Base-by-base conservation (phyloP, 2,113 vertebrate genomes). In the Carassius carassius region DNA sequence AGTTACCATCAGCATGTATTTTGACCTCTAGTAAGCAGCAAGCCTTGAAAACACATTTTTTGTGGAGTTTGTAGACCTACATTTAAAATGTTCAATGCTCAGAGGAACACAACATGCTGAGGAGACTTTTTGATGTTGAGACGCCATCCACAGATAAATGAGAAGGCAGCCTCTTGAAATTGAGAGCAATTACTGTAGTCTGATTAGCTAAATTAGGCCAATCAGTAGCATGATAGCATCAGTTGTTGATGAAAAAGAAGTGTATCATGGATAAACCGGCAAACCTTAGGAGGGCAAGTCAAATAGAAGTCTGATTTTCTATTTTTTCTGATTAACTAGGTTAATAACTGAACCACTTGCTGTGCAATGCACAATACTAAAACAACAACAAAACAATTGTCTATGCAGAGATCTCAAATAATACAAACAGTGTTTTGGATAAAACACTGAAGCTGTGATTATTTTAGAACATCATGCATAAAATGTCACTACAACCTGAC, bases 161-260 rank as follows among this genome's bases (percentile, higher is more conserved):
- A 67, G 60, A 54, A 12, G 32, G 44, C 60, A 78, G 21, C 19
- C 21, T 74, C 47, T 41, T 10, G 4, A 56, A 74, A 78, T 23
- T 13, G 14, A 12, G 70, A 67, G 75, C 23, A 49, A 70, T 77
- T 47, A 58, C 78, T 70, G 85, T 80, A 78, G 65, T 73, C 84
- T 87, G 83, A 90, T 89, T 88, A 88, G 78, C 41, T 62, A 87
- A 90, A 91, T 70, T 82, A 87, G 72, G 35, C 37, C 54, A 65
- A 80, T 84, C 89, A 91, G 90, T 86, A 87, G 49, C 65, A 19
- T 63, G 77, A 73, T 74, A 81, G 41, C 63, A 56, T 70, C 25
- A 70, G 23, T 11, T 81, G 47, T n/a, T n/a, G 13, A 4, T 21
- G n/a, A 25, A 62, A 58, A 63, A 63, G 35, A 63, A 62, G 56